Base-by-base conservation (phyloP, 2,797 vertebrate genomes). In the Molossus alvarezi region DNA sequence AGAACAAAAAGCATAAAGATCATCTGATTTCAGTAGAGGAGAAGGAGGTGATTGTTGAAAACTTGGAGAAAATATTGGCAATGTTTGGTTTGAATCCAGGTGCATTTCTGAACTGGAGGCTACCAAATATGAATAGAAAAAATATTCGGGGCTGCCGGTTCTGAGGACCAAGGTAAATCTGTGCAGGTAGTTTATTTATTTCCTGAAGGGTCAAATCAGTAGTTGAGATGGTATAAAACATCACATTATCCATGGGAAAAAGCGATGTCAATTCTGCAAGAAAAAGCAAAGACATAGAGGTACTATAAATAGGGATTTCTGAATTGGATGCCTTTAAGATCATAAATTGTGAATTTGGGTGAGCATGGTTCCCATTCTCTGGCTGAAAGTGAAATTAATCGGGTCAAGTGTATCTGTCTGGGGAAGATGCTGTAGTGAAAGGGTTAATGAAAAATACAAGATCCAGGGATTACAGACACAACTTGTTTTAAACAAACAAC, bases 401-500 rank as follows among this genome's bases (percentile, higher is more conserved):
- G 58, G 57, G 57, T 27, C 23, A n/a, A 29, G n/a, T 1, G 0
- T 5, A 7, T 88, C 51, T 64, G 20, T 12, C n/a, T 1, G 33
- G 55, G 45, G 41, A 82, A 80, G 67, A 53, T 4, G 4, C 11
- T 13, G 3, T 11, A 18, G 15, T 6, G 82, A 85, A 73, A 90
- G 1, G 13, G 82, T 95, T 85, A 76, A 80, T 23, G 81, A 45
- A 88, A 88, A 94, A 41, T 17, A 51, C 37, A 62, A 82, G 48
- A 9, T 58, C 27, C 71, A n/a, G 48, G 67, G 67, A 27, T 73
- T 51, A 25, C 18, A 73, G 65, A 72, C 0, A 4, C 29, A 67
- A 51, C 64, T 57, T 23, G 64, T 79, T 93, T 90, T 79, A 83
- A 71, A 88, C 41, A 88, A 94, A 88, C 77, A 77, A 88, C 60